phyloP scores from a whole-genome alignment of 2,113 vertebrate genomes.

The Elachura formosa region DNA sequence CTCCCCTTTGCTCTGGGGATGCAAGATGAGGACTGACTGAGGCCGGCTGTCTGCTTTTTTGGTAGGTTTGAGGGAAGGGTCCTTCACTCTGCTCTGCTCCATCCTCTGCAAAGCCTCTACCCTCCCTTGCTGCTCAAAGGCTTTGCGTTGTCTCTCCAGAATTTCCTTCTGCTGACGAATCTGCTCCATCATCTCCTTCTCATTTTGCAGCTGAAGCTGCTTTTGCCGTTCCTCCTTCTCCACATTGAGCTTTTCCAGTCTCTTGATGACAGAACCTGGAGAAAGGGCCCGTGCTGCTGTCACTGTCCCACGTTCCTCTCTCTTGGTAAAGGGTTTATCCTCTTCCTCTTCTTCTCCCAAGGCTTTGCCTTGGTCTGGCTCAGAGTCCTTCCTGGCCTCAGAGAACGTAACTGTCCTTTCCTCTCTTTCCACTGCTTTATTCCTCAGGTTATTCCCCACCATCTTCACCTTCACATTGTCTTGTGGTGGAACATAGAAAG shows the following conservation, averaged over 20 bases:
- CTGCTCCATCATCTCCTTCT: slow-evolving; percentile 95
- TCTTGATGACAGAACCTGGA: slow-evolving; percentile 77
- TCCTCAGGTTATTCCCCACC: slow-evolving; percentile 58
- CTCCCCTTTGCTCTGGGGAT: slow-evolving; percentile 67
- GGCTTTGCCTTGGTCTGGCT: neutral
- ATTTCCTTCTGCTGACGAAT: slow-evolving; percentile 89
- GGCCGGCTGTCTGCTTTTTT: slow-evolving; percentile 45
- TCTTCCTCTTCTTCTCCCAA: slow-evolving; percentile 1
- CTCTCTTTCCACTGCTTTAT: slow-evolving; percentile 45
- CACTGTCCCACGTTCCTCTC: neutral
- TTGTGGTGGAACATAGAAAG: slow-evolving; percentile 84
- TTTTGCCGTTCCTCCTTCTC: slow-evolving; percentile 88
- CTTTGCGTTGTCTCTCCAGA: slow-evolving; percentile 82
- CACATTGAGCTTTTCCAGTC: slow-evolving; percentile 85
- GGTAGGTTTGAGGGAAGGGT: slow-evolving; percentile 3
- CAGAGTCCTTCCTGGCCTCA: neutral
- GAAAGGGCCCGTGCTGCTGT: slow-evolving; percentile 11
- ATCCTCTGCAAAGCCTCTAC: slow-evolving; percentile 75
- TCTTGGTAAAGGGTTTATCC: neutral
- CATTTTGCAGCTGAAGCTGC: slow-evolving; percentile 84
- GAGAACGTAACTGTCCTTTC: neutral
- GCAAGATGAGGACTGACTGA: slow-evolving; percentile 52
- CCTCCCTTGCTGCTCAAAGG: slow-evolving; percentile 75
- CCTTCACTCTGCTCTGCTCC: slow-evolving; percentile 71
- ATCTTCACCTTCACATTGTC: slow-evolving; percentile 55